A percentile compares a stretch with the other conserved stretches of the same genome.
Conservation (phyloP, 1,140 invertebrate genomes). For the Elysia chlorotica region DNA sequence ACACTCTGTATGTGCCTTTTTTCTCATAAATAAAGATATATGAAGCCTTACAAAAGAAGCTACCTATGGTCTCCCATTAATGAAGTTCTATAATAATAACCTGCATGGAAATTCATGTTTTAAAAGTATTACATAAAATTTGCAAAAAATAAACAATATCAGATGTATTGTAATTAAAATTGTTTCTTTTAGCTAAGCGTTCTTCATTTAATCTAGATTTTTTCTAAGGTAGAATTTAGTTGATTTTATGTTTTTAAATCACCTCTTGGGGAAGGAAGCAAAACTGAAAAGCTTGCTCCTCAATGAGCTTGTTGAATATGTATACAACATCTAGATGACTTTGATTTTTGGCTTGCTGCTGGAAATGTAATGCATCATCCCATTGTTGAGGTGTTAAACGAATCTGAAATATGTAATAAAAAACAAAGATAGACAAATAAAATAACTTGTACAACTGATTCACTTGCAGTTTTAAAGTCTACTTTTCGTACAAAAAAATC, state of each 20-base stretch:
- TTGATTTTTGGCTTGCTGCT: slow-evolving; percentile 27
- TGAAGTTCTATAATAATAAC: neutral
- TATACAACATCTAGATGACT: slow-evolving; percentile 37
- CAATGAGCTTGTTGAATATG: slow-evolving; percentile 31
- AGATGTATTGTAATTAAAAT: neutral
- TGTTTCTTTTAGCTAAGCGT: neutral
- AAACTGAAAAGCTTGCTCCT: slow-evolving; percentile 32
- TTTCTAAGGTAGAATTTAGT: neutral
- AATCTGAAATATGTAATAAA: slow-evolving; percentile 22
- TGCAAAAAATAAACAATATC: neutral
- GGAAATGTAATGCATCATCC: slow-evolving; percentile 28
- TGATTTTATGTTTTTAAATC: neutral
- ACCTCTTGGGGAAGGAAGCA: slow-evolving; percentile 27
- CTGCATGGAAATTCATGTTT: neutral
- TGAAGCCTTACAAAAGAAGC: too few relatives aligned
- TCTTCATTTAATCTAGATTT: neutral
- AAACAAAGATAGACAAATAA: too few relatives aligned
- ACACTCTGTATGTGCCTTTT: too few relatives aligned
- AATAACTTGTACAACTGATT: too few relatives aligned
- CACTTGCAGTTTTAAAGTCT: too few relatives aligned
- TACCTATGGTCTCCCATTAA: too few relatives aligned
- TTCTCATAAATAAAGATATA: too few relatives aligned
- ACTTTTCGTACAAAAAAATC: too few relatives aligned
- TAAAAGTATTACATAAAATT: neutral
- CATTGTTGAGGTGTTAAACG: slow-evolving; percentile 30